phyloP scores from a whole-genome alignment of 2,888 invertebrate genomes.

The Plusia festucae region DNA sequence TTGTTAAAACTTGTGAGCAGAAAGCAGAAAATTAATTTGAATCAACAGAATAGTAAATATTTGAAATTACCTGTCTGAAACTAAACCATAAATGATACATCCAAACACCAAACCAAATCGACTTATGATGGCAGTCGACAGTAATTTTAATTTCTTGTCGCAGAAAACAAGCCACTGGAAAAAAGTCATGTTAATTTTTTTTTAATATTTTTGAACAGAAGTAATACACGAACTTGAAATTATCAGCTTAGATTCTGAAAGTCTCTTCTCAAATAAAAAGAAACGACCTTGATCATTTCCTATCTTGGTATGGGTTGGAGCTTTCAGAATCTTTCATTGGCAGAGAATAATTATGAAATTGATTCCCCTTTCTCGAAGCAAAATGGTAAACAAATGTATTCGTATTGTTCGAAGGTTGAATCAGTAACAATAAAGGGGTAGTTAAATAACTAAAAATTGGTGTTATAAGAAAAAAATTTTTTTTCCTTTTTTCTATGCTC shows the following conservation, averaged over 20 bases:
- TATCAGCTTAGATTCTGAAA: too few species aligned
- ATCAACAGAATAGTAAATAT: background rate
- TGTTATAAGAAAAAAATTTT: background rate
- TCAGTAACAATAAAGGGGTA: background rate
- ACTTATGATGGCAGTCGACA: slow-evolving; percentile 78
- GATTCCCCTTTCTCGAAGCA: background rate
- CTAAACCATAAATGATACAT: slow-evolving; percentile 77
- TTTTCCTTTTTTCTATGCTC: background rate
- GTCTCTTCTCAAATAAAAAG: too few species aligned
- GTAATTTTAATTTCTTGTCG: slow-evolving; percentile 71
- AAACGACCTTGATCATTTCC: too few species aligned
- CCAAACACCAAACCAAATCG: slow-evolving; percentile 81
- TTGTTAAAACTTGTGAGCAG: too few species aligned
- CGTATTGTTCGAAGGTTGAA: background rate
- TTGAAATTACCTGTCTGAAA: slow-evolving; percentile 76
- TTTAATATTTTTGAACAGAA: too few species aligned
- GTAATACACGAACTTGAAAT: too few species aligned
- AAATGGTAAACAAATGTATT: background rate
- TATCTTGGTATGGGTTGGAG: too few species aligned
- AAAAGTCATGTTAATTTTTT: too few species aligned
- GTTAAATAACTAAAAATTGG: background rate
- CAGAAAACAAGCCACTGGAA: slow-evolving; percentile 82
- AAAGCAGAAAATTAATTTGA: too few species aligned
- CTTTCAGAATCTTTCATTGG: too few species aligned
- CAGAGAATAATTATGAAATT: too few species aligned